These are phyloP conservation scores for Leptopterna dolabrata DNA, from an alignment of 2,888 invertebrate species.

Conservation along the genomic window DNA sequence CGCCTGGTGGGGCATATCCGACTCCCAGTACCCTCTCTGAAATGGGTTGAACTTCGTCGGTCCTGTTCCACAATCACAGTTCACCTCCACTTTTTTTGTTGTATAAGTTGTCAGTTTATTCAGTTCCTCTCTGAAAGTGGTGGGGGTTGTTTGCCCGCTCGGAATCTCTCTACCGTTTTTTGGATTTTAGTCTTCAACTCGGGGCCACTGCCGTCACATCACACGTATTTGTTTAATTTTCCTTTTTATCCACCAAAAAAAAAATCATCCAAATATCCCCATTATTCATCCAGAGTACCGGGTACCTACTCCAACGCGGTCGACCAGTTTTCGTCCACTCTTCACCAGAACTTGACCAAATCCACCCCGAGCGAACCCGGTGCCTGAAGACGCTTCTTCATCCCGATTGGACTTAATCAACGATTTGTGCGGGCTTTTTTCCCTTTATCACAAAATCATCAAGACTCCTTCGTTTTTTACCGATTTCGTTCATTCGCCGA, in stretches of 20 bases:
- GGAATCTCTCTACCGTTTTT: constrained; percentile 39
- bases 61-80: constrained; percentile 45
- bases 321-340: not conserved
- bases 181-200: constrained; percentile 50
- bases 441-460: not conserved
- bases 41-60: constrained; percentile 54
- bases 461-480: not conserved
- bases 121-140: constrained; percentile 42
- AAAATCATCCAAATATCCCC: not conserved
- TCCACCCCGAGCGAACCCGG: not conserved
- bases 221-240: constrained; percentile 26
- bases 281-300: not conserved
- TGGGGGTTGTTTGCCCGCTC: constrained; percentile 42
- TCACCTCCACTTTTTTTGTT: constrained; percentile 48
- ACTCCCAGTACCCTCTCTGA: constrained; percentile 51
- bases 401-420: not conserved
- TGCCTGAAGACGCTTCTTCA: not conserved
- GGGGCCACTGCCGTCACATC: constrained; percentile 40
- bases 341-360: not conserved
- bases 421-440: not conserved
- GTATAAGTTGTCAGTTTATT: constrained; percentile 49
- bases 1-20: constrained; percentile 33
- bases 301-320: not conserved
- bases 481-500: not conserved
- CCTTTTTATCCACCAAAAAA: not conserved